Evolutionary conservation across 2,113 vertebrate genomes (phyloP).

Genomic region (Nipponia nippon): DNA sequence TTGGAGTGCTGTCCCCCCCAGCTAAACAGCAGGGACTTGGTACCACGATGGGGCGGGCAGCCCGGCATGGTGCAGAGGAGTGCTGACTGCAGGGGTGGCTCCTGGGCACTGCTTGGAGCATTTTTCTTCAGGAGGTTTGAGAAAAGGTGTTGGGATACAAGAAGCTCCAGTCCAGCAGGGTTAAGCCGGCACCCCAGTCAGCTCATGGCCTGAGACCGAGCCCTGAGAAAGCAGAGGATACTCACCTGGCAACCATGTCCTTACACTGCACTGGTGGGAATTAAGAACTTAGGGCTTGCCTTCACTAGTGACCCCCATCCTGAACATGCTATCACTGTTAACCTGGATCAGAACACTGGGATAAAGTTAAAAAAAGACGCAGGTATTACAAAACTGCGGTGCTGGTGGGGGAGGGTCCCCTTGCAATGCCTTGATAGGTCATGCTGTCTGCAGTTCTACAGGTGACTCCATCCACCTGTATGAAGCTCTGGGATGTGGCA

Average conservation of each 20-base stretch:
- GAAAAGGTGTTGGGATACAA: not conserved
- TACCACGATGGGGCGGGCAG: too few species aligned
- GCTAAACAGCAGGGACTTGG: not conserved
- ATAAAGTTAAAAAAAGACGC: not conserved
- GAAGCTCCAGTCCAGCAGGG: not conserved
- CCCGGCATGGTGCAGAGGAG: not conserved
- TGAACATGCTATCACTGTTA: not conserved
- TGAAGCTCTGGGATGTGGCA: not conserved
- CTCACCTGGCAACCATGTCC: not conserved
- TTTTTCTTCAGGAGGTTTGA: not conserved
- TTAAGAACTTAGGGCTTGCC: not conserved
- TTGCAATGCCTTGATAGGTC: not conserved
- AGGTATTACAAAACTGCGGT: not conserved
- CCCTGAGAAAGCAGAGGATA: not conserved
- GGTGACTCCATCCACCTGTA: not conserved
- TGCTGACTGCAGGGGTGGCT: not conserved
- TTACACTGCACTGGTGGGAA: not conserved
- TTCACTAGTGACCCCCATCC: not conserved
- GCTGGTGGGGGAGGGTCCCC: not conserved
- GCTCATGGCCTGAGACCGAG: not conserved
- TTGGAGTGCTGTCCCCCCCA: accelerated
- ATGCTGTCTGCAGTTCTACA: not conserved
- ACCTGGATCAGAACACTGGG: not conserved
- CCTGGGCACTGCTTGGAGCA: too few species aligned
- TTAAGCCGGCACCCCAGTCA: not conserved